Percentiles rank a stretch among this genome's conserved stretches.
phyloP scores from a whole-genome alignment of 2,797 vertebrate species.

The Phalloptychus januarius region DNA sequence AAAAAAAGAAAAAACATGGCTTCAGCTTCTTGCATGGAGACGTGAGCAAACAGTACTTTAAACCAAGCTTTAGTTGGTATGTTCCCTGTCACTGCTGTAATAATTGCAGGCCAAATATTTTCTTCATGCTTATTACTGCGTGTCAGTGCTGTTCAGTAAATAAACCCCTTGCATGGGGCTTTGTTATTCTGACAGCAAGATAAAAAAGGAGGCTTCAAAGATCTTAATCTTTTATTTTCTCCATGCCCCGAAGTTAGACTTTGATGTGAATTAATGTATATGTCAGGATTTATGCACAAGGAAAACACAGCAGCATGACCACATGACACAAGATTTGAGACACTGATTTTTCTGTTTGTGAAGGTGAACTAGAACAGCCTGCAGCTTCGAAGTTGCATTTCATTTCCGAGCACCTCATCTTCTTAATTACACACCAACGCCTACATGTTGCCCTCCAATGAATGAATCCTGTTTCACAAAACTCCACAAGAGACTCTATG shows the following conservation, averaged over 20 bases:
- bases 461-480: slow-evolving; percentile 62
- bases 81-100: slow-evolving; percentile 21
- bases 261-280: slow-evolving; percentile 18
- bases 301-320: slow-evolving; percentile 36
- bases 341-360: slow-evolving; percentile 40
- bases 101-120: slow-evolving; percentile 30
- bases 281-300: slow-evolving; percentile 33
- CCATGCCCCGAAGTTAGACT: slow-evolving; percentile 23
- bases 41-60: slow-evolving; percentile 20
- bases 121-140: slow-evolving; percentile 1
- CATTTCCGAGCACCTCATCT: slow-evolving; percentile 57
- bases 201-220: slow-evolving; percentile 24
- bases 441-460: slow-evolving; percentile 37
- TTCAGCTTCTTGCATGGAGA: slow-evolving; percentile 13
- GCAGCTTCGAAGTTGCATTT: slow-evolving; percentile 42
- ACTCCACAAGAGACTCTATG: slow-evolving; percentile 14
- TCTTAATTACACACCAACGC: slow-evolving; percentile 55
- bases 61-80: slow-evolving; percentile 20
- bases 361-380: slow-evolving; percentile 25
- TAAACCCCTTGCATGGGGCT: slow-evolving; percentile 17
- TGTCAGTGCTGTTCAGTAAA: slow-evolving; percentile 18
- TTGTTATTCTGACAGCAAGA: slow-evolving; percentile 31
- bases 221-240: neutral
- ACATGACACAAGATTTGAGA: slow-evolving; percentile 39
- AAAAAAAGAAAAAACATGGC: neutral